Percentiles rank a stretch among this genome's conserved stretches.
Conservation (phyloP, 2,113 vertebrate genomes). For the Urocolius indicus region DNA sequence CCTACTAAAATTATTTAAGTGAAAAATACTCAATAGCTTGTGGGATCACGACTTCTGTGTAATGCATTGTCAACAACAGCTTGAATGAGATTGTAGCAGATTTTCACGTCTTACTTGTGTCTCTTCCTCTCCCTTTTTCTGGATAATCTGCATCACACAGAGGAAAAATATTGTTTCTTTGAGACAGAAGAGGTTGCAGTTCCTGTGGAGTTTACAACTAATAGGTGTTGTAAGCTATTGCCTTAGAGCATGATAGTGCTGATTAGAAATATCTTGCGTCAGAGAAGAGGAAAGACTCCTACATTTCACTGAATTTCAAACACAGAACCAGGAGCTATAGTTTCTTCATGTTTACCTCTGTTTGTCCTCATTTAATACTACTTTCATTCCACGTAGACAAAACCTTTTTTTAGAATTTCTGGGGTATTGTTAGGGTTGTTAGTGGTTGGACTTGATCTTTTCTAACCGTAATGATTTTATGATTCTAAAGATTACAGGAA, state of each 20-base stretch:
- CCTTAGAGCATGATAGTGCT: background rate
- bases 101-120: background rate
- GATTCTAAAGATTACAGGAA: background rate
- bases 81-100: background rate
- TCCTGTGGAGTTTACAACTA: slow-evolving; percentile 27
- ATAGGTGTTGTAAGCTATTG: background rate
- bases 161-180: background rate
- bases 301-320: slow-evolving; percentile 11
- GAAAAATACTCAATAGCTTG: background rate
- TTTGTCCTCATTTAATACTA: slow-evolving; percentile 8
- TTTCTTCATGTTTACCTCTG: slow-evolving; percentile 25
- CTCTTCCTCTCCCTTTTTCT: background rate
- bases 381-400: background rate
- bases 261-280: slow-evolving; percentile 26
- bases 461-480: no score
- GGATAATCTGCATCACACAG: background rate
- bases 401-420: background rate
- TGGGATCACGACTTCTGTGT: background rate
- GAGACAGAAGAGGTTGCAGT: background rate
- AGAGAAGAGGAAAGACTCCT: background rate
- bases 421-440: background rate
- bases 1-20: slow-evolving; percentile 1
- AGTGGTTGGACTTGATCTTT: no score
- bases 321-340: background rate
- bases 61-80: background rate